A percentile compares a stretch with the other conserved stretches of the same genome.
Evolutionary conservation across 2,113 vertebrate species (phyloP).

Genomic region (Terrapene triunguis): DNA sequence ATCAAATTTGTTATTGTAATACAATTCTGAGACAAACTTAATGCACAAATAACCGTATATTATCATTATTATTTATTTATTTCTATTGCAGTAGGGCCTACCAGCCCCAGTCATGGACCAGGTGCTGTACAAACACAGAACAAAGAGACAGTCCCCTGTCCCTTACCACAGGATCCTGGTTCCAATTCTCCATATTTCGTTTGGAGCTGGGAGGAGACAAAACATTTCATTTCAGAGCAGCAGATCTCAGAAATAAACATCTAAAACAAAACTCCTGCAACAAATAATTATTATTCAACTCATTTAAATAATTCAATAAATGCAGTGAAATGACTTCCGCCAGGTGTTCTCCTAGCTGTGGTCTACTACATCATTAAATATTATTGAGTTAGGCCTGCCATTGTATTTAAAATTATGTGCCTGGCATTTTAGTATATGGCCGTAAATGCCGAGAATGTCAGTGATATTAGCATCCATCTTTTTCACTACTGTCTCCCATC

Average conservation of each 20-base stretch:
- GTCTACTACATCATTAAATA: slow-evolving; percentile 80
- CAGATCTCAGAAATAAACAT: slow-evolving; percentile 55
- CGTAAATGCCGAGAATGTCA: slow-evolving; percentile 82
- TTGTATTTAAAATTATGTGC: slow-evolving; percentile 80
- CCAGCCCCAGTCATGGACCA: background rate
- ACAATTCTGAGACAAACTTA: background rate
- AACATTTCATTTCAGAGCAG: slow-evolving; percentile 21
- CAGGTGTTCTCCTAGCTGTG: slow-evolving; percentile 63
- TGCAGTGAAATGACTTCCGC: slow-evolving; percentile 67
- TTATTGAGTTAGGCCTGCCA: slow-evolving; percentile 82
- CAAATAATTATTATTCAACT: slow-evolving; percentile 66
- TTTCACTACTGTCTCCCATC: slow-evolving; percentile 78
- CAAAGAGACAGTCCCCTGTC: too few species aligned
- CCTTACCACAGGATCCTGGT: background rate
- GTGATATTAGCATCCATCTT: slow-evolving; percentile 82
- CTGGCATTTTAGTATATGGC: slow-evolving; percentile 80
- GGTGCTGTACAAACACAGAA: background rate
- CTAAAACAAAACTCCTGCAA: slow-evolving; percentile 61
- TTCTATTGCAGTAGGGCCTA: background rate
- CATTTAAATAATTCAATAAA: slow-evolving; percentile 76
- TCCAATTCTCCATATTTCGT: background rate
- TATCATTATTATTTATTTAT: background rate
- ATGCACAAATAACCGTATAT: background rate
- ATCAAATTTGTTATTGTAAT: slow-evolving; percentile 17
- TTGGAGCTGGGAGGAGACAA: slow-evolving; percentile 18